Evolutionary conservation across 2,113 vertebrate genomes (phyloP), one percentile per base, ranked within the genome.

Genomic region (Cranoglanis bouderius): DNA sequence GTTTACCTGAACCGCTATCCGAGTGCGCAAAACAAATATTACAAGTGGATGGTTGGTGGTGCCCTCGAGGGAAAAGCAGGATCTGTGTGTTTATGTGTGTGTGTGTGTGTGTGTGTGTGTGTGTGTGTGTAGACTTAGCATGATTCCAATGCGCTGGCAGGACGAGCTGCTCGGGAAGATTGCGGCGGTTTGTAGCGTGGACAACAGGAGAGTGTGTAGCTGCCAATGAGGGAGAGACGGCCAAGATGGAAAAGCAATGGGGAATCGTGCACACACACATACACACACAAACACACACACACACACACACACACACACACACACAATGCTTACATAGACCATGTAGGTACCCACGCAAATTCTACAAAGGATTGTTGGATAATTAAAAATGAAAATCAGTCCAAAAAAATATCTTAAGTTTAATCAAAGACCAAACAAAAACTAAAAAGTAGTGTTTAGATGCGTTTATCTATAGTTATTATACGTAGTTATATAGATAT

Each of bases 1-100:
- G 94, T 93, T 94, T 94, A 93, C 93, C 93, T 87, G 87, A 92
- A 86, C 90, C 86, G 85, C 87, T 87, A 90, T 91, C 90, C 88
- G 92, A 88, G 85, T 89, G 84, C 88, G 43, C 91, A 93, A 90
- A 90, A 92, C 89, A 89, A 88, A 86, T 91, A 91, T 91, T 92
- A 92, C 49, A 83, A 91, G 91, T 93, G 93, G 91, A 92, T 88
- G 90, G 72, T 72, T 87, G 82, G 81, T n/a, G 21, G 35, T n/a
- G 38, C 93, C 94, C 94, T 93, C 32, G 0, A 91, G 91, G 95
- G 85, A 70, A 51, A 40, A 75, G 85, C 21, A 38, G 26, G 38
- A 87, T 86, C 83, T 61, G 57, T 85, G 87, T 88, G 91, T 91
- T 2, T 43, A 4, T 82, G 85, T 16, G 59, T 87, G 49, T 87